phyloP scores from a whole-genome alignment of 2,888 invertebrate species.

The Platycheirus albimanus region DNA sequence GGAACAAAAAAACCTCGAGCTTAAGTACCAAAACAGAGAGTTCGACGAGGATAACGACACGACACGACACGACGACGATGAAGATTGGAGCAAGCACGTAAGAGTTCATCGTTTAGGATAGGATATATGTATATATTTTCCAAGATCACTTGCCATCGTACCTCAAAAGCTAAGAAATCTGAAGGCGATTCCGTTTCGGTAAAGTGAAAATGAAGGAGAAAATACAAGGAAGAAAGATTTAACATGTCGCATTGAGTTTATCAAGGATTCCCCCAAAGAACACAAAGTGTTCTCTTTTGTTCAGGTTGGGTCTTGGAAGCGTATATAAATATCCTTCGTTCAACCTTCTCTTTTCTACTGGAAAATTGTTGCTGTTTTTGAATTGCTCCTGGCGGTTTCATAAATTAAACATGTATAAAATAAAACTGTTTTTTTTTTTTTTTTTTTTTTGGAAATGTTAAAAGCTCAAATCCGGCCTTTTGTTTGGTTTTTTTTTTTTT shows the following conservation, averaged over 20 bases:
- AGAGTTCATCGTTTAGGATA: slow-evolving; percentile 22
- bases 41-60: neutral
- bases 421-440: slow-evolving; percentile 40
- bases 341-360: neutral
- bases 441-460: slow-evolving; percentile 30
- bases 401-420: slow-evolving; percentile 52
- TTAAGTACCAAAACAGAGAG: neutral
- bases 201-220: slow-evolving; percentile 29
- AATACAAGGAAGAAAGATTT: slow-evolving; percentile 16
- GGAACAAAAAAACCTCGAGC: slow-evolving; percentile 38
- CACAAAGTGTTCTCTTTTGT: slow-evolving; percentile 52
- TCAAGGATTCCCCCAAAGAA: slow-evolving; percentile 54
- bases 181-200: slow-evolving; percentile 20
- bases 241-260: slow-evolving; percentile 66
- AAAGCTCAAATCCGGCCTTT: slow-evolving; percentile 41
- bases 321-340: slow-evolving; percentile 25
- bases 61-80: neutral
- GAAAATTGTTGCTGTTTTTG: slow-evolving; percentile 25
- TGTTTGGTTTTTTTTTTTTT: slow-evolving; percentile 22
- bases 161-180: slow-evolving; percentile 7
- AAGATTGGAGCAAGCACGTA: neutral
- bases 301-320: slow-evolving; percentile 11
- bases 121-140: slow-evolving; percentile 14
- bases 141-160: slow-evolving; percentile 10
- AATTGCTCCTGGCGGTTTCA: slow-evolving; percentile 50